phyloP scores from a whole-genome alignment of 2,797 vertebrate species.

The Gastrophryne carolinensis region DNA sequence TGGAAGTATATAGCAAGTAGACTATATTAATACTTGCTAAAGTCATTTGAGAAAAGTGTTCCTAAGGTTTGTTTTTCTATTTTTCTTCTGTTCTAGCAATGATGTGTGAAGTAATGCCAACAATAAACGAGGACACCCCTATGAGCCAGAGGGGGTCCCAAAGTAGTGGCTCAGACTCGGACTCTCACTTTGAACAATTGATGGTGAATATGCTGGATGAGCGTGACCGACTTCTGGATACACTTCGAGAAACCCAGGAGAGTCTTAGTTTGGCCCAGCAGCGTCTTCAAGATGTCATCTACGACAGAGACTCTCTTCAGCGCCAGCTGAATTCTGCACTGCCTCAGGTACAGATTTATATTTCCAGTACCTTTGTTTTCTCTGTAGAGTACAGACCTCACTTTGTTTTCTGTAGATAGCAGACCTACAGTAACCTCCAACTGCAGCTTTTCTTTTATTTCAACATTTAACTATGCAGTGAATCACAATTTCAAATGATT shows the following conservation, averaged over 20 bases:
- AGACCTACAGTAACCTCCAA: neutral
- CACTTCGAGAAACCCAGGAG: constrained; percentile 94
- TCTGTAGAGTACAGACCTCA: no score
- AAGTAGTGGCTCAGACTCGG: constrained; percentile 92
- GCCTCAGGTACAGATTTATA: constrained; percentile 84
- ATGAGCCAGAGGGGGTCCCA: constrained; percentile 96
- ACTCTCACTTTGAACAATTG: constrained; percentile 97
- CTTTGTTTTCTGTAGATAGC: no score
- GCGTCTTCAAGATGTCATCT: constrained; percentile 95
- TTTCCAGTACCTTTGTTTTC: neutral
- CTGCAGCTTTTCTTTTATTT: neutral
- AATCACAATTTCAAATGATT: neutral
- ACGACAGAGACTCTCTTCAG: constrained; percentile 94
- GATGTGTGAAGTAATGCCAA: constrained; percentile 95
- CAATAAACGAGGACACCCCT: constrained; percentile 95
- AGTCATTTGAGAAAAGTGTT: no score
- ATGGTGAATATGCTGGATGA: constrained; percentile 99
- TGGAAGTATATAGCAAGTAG: no score
- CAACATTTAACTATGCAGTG: neutral
- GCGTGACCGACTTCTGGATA: constrained; percentile 93
- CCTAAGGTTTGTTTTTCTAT: no score
- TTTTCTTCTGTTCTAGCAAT: constrained; percentile 69
- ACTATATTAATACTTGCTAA: no score
- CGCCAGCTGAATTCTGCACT: constrained; percentile 95
- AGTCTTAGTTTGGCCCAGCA: constrained; percentile 91